Evolutionary conservation across 2,888 invertebrate species (phyloP).

Genomic region (Sinotaia quadrata): DNA sequence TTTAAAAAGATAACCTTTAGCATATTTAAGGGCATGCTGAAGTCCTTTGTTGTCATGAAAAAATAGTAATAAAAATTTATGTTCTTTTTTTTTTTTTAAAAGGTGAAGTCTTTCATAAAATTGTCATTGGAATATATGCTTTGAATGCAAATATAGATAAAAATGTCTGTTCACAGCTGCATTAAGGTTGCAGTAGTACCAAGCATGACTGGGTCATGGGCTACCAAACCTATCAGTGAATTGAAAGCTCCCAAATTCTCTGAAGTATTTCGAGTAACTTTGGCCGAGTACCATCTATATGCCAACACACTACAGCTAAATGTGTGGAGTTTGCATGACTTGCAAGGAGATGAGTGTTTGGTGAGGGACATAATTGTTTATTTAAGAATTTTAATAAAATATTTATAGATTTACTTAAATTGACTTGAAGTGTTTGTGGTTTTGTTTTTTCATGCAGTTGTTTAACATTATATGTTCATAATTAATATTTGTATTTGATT

Average conservation of each 20-base stretch:
- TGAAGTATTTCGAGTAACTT: constrained; percentile 84
- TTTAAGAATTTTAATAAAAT: constrained; percentile 2
- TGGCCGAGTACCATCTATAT: constrained; percentile 83
- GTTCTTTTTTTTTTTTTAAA: too few species aligned
- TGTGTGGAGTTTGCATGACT: constrained; percentile 81
- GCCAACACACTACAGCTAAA: constrained; percentile 93
- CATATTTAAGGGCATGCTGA: too few species aligned
- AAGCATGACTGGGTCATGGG: constrained; percentile 74
- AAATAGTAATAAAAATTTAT: too few species aligned
- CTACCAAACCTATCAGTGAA: constrained; percentile 82
- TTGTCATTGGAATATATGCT: too few species aligned
- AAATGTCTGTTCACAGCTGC: constrained; percentile 75
- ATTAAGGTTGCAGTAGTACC: constrained; percentile 85
- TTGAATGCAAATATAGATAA: neutral
- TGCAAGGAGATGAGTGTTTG: constrained; percentile 84
- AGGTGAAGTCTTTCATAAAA: too few species aligned
- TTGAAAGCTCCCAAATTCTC: constrained; percentile 84
- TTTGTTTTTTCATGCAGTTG: too few species aligned
- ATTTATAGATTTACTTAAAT: too few species aligned
- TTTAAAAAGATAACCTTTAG: too few species aligned
- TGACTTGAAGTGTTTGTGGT: too few species aligned
- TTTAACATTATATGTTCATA: too few species aligned
- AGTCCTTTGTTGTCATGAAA: too few species aligned
- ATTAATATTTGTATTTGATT: too few species aligned
- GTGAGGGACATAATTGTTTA: constrained; percentile 76